These are phyloP conservation scores for Anticlea derivata DNA, from an alignment of 2,888 invertebrate genomes.

Conservation along the genomic window DNA sequence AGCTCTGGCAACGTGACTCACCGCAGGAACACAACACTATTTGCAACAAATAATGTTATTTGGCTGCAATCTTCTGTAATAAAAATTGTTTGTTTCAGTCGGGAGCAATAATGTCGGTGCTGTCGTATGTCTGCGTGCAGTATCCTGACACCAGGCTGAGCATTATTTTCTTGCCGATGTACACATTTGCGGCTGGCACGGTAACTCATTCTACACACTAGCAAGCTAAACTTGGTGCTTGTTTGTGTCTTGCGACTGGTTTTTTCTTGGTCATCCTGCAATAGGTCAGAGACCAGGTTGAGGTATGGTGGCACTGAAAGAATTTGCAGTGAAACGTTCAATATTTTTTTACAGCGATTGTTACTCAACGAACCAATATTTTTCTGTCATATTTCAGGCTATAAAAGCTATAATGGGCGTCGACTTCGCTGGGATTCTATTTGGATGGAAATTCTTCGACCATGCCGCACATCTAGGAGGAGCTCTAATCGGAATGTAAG, in stretches of 20 bases:
- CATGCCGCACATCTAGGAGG: constrained; percentile 99
- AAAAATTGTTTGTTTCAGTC: constrained; percentile 88
- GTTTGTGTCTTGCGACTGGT: too few relatives aligned
- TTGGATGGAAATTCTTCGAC: constrained; percentile 97
- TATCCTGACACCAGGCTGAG: constrained; percentile 95
- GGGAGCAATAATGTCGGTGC: constrained; percentile 96
- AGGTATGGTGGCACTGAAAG: too few relatives aligned
- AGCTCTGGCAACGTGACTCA: too few relatives aligned
- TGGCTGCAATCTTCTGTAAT: too few relatives aligned
- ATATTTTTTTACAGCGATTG: too few relatives aligned
- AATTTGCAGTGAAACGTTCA: too few relatives aligned
- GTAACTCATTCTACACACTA: constrained; percentile 83
- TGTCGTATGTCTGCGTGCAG: constrained; percentile 93
- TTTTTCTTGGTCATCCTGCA: too few relatives aligned
- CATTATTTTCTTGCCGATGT: constrained; percentile 94
- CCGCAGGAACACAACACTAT: too few relatives aligned
- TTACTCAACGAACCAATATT: too few relatives aligned
- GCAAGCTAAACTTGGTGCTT: too few relatives aligned
- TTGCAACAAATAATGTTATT: too few relatives aligned
- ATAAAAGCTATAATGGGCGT: constrained; percentile 93
- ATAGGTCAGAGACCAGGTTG: too few relatives aligned
- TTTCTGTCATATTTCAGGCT: constrained; percentile 87
- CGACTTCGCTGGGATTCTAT: constrained; percentile 91
- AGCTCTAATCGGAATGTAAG: constrained; percentile 94
- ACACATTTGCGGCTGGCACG: constrained; percentile 93